Evolutionary conservation across 2,113 vertebrate genomes (phyloP).

Genomic region (Ptychochromis oligacanthus): DNA sequence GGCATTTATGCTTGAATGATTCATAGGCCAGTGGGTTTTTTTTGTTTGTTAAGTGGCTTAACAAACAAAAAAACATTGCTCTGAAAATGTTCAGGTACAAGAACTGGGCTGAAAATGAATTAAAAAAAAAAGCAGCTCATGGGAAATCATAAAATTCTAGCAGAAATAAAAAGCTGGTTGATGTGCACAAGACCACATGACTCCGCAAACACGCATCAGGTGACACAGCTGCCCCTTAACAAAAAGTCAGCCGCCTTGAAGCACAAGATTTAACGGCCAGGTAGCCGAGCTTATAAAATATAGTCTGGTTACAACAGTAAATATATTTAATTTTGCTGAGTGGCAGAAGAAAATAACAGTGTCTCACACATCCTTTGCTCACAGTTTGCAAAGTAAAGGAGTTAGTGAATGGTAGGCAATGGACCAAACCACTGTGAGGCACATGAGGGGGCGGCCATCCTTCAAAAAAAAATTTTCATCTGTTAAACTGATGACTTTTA

Average conservation of each 20-base stretch:
- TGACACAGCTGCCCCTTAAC: neutral
- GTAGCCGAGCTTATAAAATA: neutral
- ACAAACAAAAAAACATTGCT: no score
- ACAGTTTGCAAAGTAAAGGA: neutral
- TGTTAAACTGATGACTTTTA: neutral
- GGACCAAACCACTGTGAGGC: fast-evolving
- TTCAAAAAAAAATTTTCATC: no score
- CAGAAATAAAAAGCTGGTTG: no score
- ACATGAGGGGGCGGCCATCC: no score
- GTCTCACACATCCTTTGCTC: neutral
- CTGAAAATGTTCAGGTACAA: no score
- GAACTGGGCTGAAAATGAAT: no score
- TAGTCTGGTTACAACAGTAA: neutral
- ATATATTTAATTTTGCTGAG: neutral
- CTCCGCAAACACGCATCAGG: neutral
- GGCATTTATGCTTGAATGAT: no score
- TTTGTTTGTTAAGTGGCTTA: no score
- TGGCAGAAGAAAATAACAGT: neutral
- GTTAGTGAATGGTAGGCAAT: neutral
- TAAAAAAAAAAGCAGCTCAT: neutral
- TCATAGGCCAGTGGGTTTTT: no score
- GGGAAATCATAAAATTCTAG: no score
- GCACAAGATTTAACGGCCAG: fast-evolving
- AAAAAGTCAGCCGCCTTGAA: neutral
- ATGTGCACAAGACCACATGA: neutral